Conservation (phyloP, 2,113 vertebrate genomes). For the Nettapus auritus region DNA sequence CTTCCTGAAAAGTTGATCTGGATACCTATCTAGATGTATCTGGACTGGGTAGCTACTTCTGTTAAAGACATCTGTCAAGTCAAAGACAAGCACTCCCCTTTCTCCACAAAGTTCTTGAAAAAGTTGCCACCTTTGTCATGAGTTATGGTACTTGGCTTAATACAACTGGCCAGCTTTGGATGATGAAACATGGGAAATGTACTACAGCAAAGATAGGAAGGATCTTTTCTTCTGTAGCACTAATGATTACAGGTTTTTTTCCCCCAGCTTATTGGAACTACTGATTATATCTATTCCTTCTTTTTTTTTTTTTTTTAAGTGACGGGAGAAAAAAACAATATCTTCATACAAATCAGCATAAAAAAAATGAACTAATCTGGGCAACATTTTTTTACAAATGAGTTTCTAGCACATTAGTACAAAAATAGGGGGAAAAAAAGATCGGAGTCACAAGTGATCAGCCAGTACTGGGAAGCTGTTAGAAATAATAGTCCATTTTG, state of each 20-base stretch:
- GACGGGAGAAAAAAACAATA: neutral
- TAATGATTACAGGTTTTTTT: neutral
- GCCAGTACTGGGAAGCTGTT: neutral
- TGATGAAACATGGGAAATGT: neutral
- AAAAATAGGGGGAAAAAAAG: neutral
- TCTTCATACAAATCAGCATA: neutral
- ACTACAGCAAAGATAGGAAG: neutral
- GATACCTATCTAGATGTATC: neutral
- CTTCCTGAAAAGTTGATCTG: neutral
- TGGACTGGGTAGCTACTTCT: neutral
- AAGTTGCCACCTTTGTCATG: neutral
- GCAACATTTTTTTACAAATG: neutral
- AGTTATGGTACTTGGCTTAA: neutral
- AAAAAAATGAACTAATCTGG: neutral
- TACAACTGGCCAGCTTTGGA: neutral
- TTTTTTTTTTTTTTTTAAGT: neutral
- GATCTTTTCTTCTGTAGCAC: neutral
- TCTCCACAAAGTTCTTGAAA: neutral
- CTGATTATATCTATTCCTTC: neutral
- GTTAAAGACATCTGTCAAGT: neutral
- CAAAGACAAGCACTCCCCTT: neutral
- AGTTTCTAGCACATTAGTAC: neutral
- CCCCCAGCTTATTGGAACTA: neutral
- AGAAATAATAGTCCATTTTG: slow-evolving; percentile 9
- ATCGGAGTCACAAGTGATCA: neutral